Conservation (phyloP, 2,113 vertebrate genomes). For the Heliornis fulica region DNA sequence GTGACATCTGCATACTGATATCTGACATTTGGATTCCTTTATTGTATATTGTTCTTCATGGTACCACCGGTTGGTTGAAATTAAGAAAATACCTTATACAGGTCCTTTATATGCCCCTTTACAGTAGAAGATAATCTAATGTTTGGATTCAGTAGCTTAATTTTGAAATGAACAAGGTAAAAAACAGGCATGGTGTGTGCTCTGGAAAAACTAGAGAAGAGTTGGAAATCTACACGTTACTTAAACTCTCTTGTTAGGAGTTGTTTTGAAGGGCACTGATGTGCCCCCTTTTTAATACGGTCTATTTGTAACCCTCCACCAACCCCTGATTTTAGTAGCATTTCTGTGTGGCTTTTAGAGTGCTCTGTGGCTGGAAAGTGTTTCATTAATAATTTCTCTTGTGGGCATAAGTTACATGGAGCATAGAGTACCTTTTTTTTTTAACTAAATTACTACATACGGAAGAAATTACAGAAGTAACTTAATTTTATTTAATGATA, state of each 20-base stretch:
- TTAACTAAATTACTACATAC: neutral
- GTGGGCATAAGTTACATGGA: neutral
- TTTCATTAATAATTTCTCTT: neutral
- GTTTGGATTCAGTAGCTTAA: neutral
- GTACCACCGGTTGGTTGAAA: neutral
- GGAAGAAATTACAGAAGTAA: neutral
- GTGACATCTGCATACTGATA: accelerated
- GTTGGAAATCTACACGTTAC: neutral
- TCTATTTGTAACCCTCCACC: neutral
- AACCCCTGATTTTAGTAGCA: neutral
- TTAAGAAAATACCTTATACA: neutral
- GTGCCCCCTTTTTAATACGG: neutral
- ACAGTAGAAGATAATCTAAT: neutral
- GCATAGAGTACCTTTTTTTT: neutral
- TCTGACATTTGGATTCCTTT: neutral
- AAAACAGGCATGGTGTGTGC: neutral
- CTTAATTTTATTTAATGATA: neutral
- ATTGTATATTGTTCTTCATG: neutral
- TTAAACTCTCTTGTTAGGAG: neutral
- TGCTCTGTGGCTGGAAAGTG: accelerated
- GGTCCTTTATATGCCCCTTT: neutral
- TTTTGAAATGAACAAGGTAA: neutral
- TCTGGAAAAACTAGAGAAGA: neutral
- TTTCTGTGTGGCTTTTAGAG: neutral
- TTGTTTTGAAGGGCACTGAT: neutral